Evolutionary conservation across 2,113 vertebrate genomes (phyloP), one percentile per base, ranked within the genome.

Genomic region (Hippocampus comes): DNA sequence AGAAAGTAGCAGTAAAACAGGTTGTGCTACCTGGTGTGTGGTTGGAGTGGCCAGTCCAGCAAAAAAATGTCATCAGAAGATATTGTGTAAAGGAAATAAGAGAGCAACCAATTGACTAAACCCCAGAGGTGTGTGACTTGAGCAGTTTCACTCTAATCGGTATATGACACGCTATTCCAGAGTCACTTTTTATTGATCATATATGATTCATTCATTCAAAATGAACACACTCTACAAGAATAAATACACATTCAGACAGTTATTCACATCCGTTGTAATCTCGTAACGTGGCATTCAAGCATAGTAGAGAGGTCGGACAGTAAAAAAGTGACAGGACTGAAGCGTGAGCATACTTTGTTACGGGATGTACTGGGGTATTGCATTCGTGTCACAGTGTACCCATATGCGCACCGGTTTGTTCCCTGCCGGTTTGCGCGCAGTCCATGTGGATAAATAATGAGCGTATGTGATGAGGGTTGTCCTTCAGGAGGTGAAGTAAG

Each of bases 401-500:
- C 67, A 56, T 38, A 59, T 30, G 75, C 9, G 4, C 64, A 63
- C 6, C 70, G 59, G 72, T 76, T 66, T 67, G 27, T 49, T 42
- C 69, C 38, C 59, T 15, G 63, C 69, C 46, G 11, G 46, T 70
- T 67, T 43, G 57, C 72, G 68, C 56, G 63, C 10, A 20, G 55
- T 63, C 61, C 27, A 42, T 6, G 69, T 23, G 63, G 68, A 71
- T 41, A 51, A 66, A 73, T 68, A 70, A 61, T 10, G 69, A 67
- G 60, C 14, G 59, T 27, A 30, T 27, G 7, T 15, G 56, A 59
- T 59, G 23, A 59, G 5, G 25, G 67, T 5, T 14, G 9, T 0
- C 27, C 86, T 86, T 98, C 95, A 98, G 76, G 96, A 97, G 70
- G 97, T 93, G 81, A 99, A 99, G 90, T 99, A 99, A 10, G 96